Evolutionary conservation across 2,888 invertebrate species (phyloP).

Genomic region (Nudaria mundana): DNA sequence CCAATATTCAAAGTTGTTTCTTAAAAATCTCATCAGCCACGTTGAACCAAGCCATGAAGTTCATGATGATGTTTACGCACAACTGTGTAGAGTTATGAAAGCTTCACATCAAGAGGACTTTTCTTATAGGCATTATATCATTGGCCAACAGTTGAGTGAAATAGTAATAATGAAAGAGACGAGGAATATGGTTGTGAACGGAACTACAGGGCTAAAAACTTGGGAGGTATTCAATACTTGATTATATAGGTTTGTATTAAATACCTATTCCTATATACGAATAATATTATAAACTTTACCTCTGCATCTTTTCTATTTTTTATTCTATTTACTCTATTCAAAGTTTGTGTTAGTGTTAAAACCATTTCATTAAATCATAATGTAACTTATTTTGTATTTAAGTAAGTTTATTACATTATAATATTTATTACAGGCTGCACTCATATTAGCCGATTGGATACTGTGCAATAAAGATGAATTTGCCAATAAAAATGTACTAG

Average conservation of each 20-base stretch:
- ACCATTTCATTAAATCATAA: too few species aligned
- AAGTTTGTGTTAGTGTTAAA: too few species aligned
- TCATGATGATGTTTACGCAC: constrained; percentile 84
- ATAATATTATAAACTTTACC: too few species aligned
- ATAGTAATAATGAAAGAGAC: constrained; percentile 85
- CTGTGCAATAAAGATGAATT: constrained; percentile 77
- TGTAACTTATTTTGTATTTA: not conserved
- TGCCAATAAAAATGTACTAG: constrained; percentile 81
- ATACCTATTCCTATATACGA: not conserved
- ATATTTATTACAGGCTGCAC: constrained; percentile 81
- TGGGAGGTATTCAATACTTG: constrained; percentile 83
- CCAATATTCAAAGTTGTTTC: constrained; percentile 83
- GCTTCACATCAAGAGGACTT: constrained; percentile 46
- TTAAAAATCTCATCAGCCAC: constrained; percentile 83
- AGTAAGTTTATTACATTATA: too few species aligned
- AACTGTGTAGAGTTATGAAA: constrained; percentile 79
- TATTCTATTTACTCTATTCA: too few species aligned
- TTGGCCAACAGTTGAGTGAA: constrained; percentile 52
- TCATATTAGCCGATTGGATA: constrained; percentile 87
- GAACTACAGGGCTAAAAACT: constrained; percentile 89
- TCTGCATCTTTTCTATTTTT: too few species aligned
- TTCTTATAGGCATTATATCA: constrained; percentile 84
- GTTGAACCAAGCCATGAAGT: constrained; percentile 82
- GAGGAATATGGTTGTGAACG: constrained; percentile 86
- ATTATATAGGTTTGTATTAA: not conserved